Conservation (phyloP, 2,888 invertebrate genomes). For the Tachina grossa region DNA sequence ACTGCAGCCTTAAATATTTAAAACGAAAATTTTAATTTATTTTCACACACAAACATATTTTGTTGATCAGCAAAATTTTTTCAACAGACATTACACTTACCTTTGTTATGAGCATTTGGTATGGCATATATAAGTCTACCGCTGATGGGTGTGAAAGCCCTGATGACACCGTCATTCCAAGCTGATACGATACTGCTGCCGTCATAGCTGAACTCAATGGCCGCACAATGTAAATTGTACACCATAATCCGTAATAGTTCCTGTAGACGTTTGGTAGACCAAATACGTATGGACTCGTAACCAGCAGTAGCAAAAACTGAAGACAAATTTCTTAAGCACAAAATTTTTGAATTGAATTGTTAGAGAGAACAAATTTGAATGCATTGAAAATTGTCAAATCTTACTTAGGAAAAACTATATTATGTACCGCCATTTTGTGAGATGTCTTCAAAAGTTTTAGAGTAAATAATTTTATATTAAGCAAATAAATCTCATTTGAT, state of each 20-base stretch:
- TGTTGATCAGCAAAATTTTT: too few species aligned
- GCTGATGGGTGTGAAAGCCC: slow-evolving; percentile 91
- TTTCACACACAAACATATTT: too few species aligned
- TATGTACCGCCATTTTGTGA: slow-evolving; percentile 91
- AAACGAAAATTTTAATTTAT: background rate
- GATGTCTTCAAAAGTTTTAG: slow-evolving; percentile 90
- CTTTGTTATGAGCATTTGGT: slow-evolving; percentile 94
- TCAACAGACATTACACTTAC: slow-evolving; percentile 77
- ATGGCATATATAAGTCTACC: slow-evolving; percentile 92
- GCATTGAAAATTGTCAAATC: background rate
- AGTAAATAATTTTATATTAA: slow-evolving; percentile 87
- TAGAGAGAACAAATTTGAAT: background rate
- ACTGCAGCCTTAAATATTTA: slow-evolving; percentile 83
- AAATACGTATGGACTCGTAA: slow-evolving; percentile 92
- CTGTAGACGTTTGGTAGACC: slow-evolving; percentile 89
- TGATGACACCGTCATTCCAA: slow-evolving; percentile 92
- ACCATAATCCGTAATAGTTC: slow-evolving; percentile 93
- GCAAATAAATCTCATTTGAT: slow-evolving; percentile 91
- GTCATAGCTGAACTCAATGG: slow-evolving; percentile 89
- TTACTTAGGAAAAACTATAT: slow-evolving; percentile 92
- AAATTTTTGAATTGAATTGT: background rate
- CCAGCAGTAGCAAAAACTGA: slow-evolving; percentile 95
- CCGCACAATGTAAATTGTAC: slow-evolving; percentile 93
- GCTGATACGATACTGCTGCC: slow-evolving; percentile 92
- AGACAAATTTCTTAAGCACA: slow-evolving; percentile 86